These are phyloP conservation scores for Paraplagusia blochii DNA, from an alignment of 2,113 vertebrate species.

Conservation along the genomic window DNA sequence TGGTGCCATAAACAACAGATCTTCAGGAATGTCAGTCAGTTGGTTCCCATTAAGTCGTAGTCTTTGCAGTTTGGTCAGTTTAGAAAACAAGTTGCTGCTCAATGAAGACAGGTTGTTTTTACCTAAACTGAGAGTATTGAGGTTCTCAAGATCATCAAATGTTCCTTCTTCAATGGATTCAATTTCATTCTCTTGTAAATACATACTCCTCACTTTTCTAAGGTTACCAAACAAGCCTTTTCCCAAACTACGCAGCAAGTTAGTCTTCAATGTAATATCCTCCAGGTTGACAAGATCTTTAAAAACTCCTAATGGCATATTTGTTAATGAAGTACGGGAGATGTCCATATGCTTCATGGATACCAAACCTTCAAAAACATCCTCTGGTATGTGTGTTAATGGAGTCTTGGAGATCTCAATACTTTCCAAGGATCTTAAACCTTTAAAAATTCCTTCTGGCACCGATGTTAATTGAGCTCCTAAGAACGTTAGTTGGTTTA, in stretches of 20 bases:
- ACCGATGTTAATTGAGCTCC: slow-evolving; percentile 59
- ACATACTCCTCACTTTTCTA: slow-evolving; percentile 56
- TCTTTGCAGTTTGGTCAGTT: slow-evolving; percentile 61
- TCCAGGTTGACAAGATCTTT: slow-evolving; percentile 65
- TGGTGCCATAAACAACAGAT: slow-evolving; percentile 65
- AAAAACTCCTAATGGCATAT: slow-evolving; percentile 73
- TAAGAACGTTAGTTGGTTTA: slow-evolving; percentile 71
- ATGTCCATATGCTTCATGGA: slow-evolving; percentile 65
- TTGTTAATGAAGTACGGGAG: slow-evolving; percentile 59
- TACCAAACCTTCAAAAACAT: slow-evolving; percentile 70
- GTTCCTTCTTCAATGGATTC: slow-evolving; percentile 70
- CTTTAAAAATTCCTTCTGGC: slow-evolving; percentile 70
- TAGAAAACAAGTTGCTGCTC: slow-evolving; percentile 63
- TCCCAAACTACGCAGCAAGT: slow-evolving; percentile 62
- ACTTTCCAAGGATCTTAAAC: slow-evolving; percentile 61
- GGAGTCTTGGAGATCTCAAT: slow-evolving; percentile 71
- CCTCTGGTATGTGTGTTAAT: slow-evolving; percentile 63
- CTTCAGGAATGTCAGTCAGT: slow-evolving; percentile 67
- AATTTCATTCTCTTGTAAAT: slow-evolving; percentile 71
- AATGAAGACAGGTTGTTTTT: slow-evolving; percentile 73
- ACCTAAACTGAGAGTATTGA: slow-evolving; percentile 68
- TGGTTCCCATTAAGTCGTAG: slow-evolving; percentile 79
- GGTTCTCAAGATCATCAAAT: slow-evolving; percentile 76
- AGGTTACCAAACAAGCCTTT: slow-evolving; percentile 75
- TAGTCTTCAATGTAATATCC: slow-evolving; percentile 69